Conservation (phyloP, 2,113 vertebrate genomes). For the Cryptotis parvus region DNA sequence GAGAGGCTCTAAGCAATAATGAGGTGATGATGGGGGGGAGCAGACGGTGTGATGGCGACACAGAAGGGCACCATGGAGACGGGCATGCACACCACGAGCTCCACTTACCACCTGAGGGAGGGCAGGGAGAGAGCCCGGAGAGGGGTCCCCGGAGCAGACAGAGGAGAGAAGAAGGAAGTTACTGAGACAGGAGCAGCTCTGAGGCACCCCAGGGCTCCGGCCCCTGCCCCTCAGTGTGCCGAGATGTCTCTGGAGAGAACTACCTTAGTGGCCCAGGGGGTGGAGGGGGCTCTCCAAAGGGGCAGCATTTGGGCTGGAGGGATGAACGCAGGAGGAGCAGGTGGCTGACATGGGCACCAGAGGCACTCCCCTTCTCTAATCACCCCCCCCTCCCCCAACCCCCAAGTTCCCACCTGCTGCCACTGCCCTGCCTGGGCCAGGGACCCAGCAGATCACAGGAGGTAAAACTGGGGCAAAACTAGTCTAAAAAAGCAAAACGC, state of each 20-base stretch:
- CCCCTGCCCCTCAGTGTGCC: background rate
- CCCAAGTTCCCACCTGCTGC: background rate
- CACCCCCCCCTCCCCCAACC: background rate
- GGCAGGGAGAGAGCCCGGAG: constrained; percentile 86
- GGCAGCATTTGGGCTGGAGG: background rate
- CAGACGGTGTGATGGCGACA: constrained; percentile 48
- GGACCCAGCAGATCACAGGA: background rate
- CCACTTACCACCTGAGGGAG: constrained; percentile 91
- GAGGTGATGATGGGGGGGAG: background rate
- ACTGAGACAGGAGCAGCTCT: background rate
- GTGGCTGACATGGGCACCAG: fast-evolving
- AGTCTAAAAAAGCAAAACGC: background rate
- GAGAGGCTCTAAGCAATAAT: constrained; percentile 37
- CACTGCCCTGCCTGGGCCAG: background rate
- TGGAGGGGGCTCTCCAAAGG: background rate
- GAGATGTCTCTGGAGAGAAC: background rate
- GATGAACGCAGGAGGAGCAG: background rate
- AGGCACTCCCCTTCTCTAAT: background rate
- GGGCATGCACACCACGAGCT: constrained; percentile 72
- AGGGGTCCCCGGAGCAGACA: constrained; percentile 86
- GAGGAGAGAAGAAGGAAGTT: constrained; percentile 81
- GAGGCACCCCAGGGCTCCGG: background rate
- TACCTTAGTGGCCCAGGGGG: background rate
- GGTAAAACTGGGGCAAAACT: constrained; percentile 1
- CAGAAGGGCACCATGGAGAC: constrained; percentile 44